Conservation (phyloP, 2,888 invertebrate genomes). For the Andricus curvator region DNA sequence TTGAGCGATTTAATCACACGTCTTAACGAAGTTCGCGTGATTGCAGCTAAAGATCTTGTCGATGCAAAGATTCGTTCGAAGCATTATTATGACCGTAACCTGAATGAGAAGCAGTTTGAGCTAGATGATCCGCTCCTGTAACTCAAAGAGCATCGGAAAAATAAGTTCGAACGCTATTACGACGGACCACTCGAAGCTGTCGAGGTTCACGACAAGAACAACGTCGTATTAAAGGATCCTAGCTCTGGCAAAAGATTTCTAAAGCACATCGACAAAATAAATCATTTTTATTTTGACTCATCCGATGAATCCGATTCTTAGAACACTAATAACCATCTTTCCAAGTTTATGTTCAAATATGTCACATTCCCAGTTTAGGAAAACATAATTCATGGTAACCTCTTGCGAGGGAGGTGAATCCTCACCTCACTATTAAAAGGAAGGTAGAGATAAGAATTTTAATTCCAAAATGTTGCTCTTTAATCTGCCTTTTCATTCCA, state of each 20-base stretch:
- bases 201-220: not conserved
- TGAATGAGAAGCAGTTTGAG: not conserved
- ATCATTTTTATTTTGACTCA: not conserved
- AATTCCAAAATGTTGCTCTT: too few relatives aligned
- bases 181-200: not conserved
- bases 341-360: not conserved
- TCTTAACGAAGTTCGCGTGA: too few relatives aligned
- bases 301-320: too few relatives aligned
- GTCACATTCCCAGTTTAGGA: not conserved
- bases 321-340: too few relatives aligned
- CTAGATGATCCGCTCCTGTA: not conserved
- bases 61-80: too few relatives aligned
- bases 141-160: constrained; percentile 3
- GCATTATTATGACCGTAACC: too few relatives aligned
- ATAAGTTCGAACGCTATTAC: not conserved
- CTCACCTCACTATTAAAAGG: too few relatives aligned
- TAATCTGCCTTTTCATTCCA: too few relatives aligned
- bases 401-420: too few relatives aligned
- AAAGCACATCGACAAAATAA: not conserved
- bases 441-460: too few relatives aligned
- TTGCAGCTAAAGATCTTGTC: too few relatives aligned
- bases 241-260: not conserved
- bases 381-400: not conserved
- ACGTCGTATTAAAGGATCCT: not conserved
- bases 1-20: too few relatives aligned